Base-by-base conservation (phyloP, 2,797 vertebrate species). In the Otus scops region DNA sequence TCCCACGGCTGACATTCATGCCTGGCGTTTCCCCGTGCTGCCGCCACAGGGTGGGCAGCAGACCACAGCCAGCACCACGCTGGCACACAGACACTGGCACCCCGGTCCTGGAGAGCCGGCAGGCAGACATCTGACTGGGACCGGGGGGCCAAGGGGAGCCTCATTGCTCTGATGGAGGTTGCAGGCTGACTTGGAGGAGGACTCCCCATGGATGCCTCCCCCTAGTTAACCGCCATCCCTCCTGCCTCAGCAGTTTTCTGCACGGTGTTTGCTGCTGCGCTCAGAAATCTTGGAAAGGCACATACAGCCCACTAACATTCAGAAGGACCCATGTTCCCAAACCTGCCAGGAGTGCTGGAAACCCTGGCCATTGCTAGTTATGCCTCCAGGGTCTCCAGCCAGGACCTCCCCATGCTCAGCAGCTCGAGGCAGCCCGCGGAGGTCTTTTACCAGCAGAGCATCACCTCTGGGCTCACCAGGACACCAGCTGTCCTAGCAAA, bases 241-340 rank as follows among this genome's bases (percentile, higher is more conserved):
- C 64, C 34, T 1, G 2, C 60, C 32, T 39, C 36, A 51, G 70
- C n/a, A 24, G 23, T 47, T 59, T 90, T 76, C 50, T 53, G 36
- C 10, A 6, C 9, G 56, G 26, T 0, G 0, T 68, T 75, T 65
- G 51, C 43, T 63, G 68, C 54, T 68, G 60, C 13, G 9, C 54
- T 73, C 0, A 0, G 18, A 43, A 76, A 50, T 45, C 45, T 76
- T n/a, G 64, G 45, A 60, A 69, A 64, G 70, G n/a, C 10, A 6
- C 4, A 0, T 32, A 60, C 11, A 41, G n/a, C n/a, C 60, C 15
- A 2, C 32, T 88, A 50, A 41, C 0, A 1, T 1, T 2, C 16
- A 64, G 47, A 22, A 69, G 45, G 18, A 76, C 27, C 2, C 1
- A 50, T 83, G 77, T 28, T 68, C 28, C 53, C 1, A 5, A 85